These are phyloP conservation scores for Chanos chanos DNA, from an alignment of 2,797 vertebrate species.

Conservation along the genomic window DNA sequence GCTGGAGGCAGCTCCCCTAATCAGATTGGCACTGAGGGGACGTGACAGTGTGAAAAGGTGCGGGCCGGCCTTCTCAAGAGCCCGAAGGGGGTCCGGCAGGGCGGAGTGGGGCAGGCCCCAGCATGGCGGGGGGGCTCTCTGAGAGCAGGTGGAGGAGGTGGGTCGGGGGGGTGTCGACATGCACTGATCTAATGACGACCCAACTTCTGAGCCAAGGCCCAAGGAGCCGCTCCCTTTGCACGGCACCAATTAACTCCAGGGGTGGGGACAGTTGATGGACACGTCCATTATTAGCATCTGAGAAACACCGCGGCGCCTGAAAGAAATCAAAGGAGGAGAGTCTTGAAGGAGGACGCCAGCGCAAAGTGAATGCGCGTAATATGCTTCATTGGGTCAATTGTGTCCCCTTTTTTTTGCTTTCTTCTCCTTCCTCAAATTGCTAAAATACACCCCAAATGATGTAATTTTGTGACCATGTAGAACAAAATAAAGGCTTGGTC, in stretches of 20 bases:
- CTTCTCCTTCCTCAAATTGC: conserved; percentile 45
- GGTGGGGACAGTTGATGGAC: conserved; percentile 74
- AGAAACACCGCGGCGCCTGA: conserved; percentile 62
- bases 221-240: conserved; percentile 55
- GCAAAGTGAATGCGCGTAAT: conserved; percentile 64
- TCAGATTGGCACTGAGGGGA: conserved; percentile 31
- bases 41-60: conserved; percentile 53
- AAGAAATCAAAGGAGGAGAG: conserved; percentile 69
- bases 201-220: conserved; percentile 58
- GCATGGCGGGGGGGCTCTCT: conserved; percentile 36
- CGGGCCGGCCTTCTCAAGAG: conserved; percentile 52
- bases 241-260: conserved; percentile 72
- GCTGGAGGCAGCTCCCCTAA: too few relatives aligned
- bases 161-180: conserved; percentile 56
- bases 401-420: conserved; percentile 56
- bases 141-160: conserved; percentile 39
- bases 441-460: conserved; percentile 50
- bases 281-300: conserved; percentile 73
- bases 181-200: conserved; percentile 76
- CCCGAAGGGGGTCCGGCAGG: conserved; percentile 48
- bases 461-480: conserved; percentile 46
- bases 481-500: conserved; percentile 31
- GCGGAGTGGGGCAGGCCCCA: conserved; percentile 49
- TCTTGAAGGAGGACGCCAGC: conserved; percentile 66
- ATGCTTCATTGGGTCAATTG: conserved; percentile 73